A percentile compares a stretch with the other conserved stretches of the same genome.
These are phyloP conservation scores for Patella pellucida DNA, from an alignment of 2,888 invertebrate species.

Conservation along the genomic window DNA sequence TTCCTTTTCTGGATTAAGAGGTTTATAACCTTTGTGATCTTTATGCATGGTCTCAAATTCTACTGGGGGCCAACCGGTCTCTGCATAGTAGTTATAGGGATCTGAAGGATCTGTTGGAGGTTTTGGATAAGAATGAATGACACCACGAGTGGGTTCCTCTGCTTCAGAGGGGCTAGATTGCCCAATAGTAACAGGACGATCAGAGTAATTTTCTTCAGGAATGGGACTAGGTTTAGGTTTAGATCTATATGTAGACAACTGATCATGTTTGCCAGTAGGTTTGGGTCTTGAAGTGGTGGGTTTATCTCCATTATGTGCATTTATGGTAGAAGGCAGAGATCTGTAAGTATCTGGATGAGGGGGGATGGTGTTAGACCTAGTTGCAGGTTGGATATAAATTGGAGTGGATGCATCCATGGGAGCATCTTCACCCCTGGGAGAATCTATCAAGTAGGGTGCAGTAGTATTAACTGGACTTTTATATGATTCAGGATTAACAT, in stretches of 20 bases:
- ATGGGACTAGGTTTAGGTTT: not conserved
- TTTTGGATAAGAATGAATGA: constrained; percentile 5
- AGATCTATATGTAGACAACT: not conserved
- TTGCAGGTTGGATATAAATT: not conserved
- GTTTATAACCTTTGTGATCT: not conserved
- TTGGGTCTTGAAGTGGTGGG: not conserved
- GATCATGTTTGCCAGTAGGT: not conserved
- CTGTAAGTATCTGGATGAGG: not conserved
- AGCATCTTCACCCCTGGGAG: not conserved
- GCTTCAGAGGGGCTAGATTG: not conserved
- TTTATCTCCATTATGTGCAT: not conserved
- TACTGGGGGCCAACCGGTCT: constrained; percentile 4
- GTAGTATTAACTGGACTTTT: not conserved
- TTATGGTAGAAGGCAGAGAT: not conserved
- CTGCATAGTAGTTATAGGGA: constrained; percentile 2
- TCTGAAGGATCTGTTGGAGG: not conserved
- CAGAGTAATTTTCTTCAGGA: not conserved
- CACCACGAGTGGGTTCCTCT: not conserved
- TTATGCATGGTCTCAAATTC: not conserved
- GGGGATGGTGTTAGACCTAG: not conserved
- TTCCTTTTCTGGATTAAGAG: not conserved
- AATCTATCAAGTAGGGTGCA: not conserved
- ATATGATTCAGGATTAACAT: not conserved
- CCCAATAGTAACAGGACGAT: not conserved
- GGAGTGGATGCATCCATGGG: not conserved